These are phyloP conservation scores for Acrobasis repandana DNA, from an alignment of 2,888 invertebrate genomes.

Conservation along the genomic window DNA sequence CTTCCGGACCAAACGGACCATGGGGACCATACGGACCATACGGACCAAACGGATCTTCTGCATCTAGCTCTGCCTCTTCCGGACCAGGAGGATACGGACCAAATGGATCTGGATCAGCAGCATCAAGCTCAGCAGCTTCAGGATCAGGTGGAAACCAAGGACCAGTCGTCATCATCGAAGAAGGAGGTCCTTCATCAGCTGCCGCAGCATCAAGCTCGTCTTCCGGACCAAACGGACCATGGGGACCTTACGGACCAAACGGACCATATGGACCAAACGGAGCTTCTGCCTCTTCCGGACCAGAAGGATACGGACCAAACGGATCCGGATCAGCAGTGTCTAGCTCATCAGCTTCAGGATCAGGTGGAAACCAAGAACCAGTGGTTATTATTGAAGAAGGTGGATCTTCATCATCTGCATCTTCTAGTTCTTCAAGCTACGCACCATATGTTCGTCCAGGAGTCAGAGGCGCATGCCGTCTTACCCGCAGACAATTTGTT, in stretches of 20 bases:
- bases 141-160: neutral
- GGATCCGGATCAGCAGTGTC: conserved; percentile 24
- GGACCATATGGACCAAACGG: conserved; percentile 10
- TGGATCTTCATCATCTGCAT: conserved; percentile 1
- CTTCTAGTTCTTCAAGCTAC: conserved; percentile 1
- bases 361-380: no score
- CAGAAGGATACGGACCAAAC: conserved; percentile 14
- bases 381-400: conserved; percentile 28
- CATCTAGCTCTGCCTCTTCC: conserved; percentile 18
- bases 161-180: conserved; percentile 4
- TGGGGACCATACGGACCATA: conserved; percentile 4
- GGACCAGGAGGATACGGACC: conserved; percentile 18
- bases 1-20: neutral
- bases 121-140: conserved; percentile 9
- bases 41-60: conserved; percentile 16
- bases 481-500: conserved; percentile 41
- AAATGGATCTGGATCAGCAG: conserved; percentile 19
- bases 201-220: conserved; percentile 25
- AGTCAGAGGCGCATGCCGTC: conserved; percentile 18
- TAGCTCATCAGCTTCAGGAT: conserved; percentile 27
- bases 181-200: neutral
- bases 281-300: conserved; percentile 23
- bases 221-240: conserved; percentile 21
- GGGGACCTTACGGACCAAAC: conserved; percentile 8
- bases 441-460: conserved; percentile 18